Evolutionary conservation across 1,140 invertebrate species (phyloP).

Genomic region (Brachionus plicatilis): DNA sequence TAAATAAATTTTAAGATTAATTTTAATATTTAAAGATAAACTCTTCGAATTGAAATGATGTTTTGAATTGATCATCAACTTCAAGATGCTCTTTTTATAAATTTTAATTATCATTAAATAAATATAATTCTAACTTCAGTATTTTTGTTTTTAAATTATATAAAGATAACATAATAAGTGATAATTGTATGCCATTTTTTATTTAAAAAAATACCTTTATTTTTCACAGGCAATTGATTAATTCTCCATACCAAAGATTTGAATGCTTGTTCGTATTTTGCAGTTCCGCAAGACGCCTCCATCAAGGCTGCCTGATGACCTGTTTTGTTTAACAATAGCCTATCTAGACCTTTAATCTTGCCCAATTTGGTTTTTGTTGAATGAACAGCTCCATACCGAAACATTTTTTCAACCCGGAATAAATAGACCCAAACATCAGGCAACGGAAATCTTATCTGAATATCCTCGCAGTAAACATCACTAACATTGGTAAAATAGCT

Average conservation of each 20-base stretch:
- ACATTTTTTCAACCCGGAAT: constrained; percentile 95
- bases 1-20: too few relatives aligned
- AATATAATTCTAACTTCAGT: too few relatives aligned
- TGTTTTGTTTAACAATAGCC: constrained; percentile 73
- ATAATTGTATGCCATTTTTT: too few relatives aligned
- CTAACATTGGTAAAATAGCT: constrained; percentile 7
- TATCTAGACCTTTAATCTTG: constrained; percentile 74
- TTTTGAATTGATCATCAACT: too few relatives aligned
- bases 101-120: too few relatives aligned
- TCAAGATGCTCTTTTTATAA: too few relatives aligned
- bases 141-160: too few relatives aligned
- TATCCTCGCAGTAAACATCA: constrained; percentile 76
- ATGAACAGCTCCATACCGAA: constrained; percentile 96
- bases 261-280: constrained; percentile 98
- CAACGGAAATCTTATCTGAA: constrained; percentile 90
- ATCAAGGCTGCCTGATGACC: constrained; percentile 80
- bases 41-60: too few relatives aligned
- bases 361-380: constrained; percentile 76
- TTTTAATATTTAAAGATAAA: too few relatives aligned
- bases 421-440: constrained; percentile 98
- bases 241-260: constrained; percentile 95
- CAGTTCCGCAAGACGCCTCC: constrained; percentile 92
- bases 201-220: constrained; percentile 61
- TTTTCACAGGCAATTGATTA: constrained; percentile 88
- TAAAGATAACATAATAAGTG: too few relatives aligned